Percentiles rank a stretch among this genome's conserved stretches.
Evolutionary conservation across 2,888 invertebrate genomes (phyloP).

Genomic region (Ochropleura plecta): DNA sequence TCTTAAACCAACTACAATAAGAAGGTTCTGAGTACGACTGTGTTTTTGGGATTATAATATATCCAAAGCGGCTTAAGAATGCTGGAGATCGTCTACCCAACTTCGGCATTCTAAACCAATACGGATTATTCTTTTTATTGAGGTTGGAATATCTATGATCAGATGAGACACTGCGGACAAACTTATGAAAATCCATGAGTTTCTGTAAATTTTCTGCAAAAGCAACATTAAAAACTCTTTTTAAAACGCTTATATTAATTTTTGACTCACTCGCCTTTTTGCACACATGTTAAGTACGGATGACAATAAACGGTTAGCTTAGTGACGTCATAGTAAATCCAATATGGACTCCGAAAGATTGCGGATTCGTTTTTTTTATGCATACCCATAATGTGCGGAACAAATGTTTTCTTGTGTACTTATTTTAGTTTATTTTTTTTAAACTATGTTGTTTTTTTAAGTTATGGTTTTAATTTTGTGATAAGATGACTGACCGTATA

Average conservation of each 20-base stretch:
- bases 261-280: too few species aligned
- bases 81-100: not conserved
- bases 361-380: too few species aligned
- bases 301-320: too few species aligned
- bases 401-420: too few species aligned
- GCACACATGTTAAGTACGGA: too few species aligned
- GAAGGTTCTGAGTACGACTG: not conserved
- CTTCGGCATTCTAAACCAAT: not conserved
- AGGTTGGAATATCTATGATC: not conserved
- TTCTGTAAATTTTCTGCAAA: not conserved
- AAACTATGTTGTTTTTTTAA: too few species aligned
- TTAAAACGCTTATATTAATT: not conserved
- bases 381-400: too few species aligned
- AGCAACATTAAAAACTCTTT: not conserved
- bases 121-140: not conserved
- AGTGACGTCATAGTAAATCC: too few species aligned
- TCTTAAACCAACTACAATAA: not conserved
- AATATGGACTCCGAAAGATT: too few species aligned
- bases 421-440: too few species aligned
- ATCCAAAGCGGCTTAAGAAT: slow-evolving; percentile 16
- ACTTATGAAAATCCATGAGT: not conserved
- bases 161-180: not conserved
- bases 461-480: too few species aligned
- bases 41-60: slow-evolving; percentile 24
- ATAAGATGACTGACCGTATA: not conserved